Evolutionary conservation across 2,797 vertebrate species (phyloP).

Genomic region (Chiroxiphia lanceolata): DNA sequence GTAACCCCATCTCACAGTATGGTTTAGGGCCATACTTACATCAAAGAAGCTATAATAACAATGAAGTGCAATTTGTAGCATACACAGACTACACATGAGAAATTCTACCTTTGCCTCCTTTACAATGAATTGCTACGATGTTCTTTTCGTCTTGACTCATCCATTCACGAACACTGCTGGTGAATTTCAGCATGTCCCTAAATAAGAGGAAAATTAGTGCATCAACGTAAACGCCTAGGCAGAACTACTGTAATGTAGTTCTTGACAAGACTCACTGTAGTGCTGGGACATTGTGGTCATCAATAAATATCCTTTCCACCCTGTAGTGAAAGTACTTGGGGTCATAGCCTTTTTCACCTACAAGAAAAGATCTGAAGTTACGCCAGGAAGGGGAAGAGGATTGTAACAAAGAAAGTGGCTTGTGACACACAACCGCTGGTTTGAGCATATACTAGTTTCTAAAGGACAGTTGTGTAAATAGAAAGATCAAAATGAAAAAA

Average conservation of each 20-base stretch:
- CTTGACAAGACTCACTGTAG: conserved; percentile 82
- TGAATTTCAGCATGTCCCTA: conserved; percentile 93
- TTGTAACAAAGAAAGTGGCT: neutral
- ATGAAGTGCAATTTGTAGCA: neutral
- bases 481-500: neutral
- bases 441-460: neutral
- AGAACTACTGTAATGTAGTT: neutral
- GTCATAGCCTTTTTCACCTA: conserved; percentile 94
- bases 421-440: neutral
- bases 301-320: conserved; percentile 89
- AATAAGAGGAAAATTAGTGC: neutral
- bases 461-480: neutral
- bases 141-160: conserved; percentile 85
- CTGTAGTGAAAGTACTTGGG: conserved; percentile 90
- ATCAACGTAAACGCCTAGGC: neutral
- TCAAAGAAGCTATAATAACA: neutral
- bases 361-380: neutral
- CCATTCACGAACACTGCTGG: conserved; percentile 86
- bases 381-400: neutral
- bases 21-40: neutral
- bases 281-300: conserved; percentile 93
- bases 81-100: neutral
- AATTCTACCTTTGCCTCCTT: conserved; percentile 92
- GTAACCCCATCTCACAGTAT: neutral
- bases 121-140: conserved; percentile 90